Evolutionary conservation across 2,797 vertebrate genomes (phyloP), one percentile per base, ranked within the genome.

Genomic region (Sebastes miniatus): DNA sequence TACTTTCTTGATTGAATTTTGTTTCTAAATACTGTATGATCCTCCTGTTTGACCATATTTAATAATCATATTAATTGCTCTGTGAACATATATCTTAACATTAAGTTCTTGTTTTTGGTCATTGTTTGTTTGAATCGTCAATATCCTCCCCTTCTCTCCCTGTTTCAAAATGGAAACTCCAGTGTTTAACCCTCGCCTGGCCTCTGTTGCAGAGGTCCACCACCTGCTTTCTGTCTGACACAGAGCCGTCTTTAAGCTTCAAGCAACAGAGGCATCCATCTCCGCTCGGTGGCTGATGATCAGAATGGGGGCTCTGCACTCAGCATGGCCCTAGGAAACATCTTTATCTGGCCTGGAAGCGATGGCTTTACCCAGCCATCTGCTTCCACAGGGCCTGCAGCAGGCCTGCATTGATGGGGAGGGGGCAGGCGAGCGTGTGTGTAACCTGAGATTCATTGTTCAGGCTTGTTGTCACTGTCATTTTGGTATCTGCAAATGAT

Each of bases 271-370:
- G 80, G 75, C 86, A 87, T 94, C 91, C 83, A 87, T 92, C 88
- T 91, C 74, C 77, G 84, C 83, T 91, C 66, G 29, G 62, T 75
- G 88, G 78, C 66, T 77, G 91, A 93, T 82, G 87, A 91, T 86
- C 74, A 83, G 81, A 88, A 80, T 87, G 78, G 87, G 68, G 79
- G 78, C 77, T 85, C 64, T 75, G 54, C 70, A 59, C 85, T 90
- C 81, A 88, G 76, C 79, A 22, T 74, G 82, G 89, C 88, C 86
- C 79, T 75, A 39, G 90, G 86, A 92, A 85, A 91, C 81, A 76
- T 89, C 92, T 91, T 93, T 93, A 94, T 95, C 91, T 91, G 85
- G 76, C 76, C 87, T 87, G 81, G 87, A 92, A 89, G 81, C 70
- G 10, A 63, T 69, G 83, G 79, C 82, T 93, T 87, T 85, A 85